Evolutionary conservation across 1,140 invertebrate genomes (phyloP).

Genomic region (Grapholita molesta): DNA sequence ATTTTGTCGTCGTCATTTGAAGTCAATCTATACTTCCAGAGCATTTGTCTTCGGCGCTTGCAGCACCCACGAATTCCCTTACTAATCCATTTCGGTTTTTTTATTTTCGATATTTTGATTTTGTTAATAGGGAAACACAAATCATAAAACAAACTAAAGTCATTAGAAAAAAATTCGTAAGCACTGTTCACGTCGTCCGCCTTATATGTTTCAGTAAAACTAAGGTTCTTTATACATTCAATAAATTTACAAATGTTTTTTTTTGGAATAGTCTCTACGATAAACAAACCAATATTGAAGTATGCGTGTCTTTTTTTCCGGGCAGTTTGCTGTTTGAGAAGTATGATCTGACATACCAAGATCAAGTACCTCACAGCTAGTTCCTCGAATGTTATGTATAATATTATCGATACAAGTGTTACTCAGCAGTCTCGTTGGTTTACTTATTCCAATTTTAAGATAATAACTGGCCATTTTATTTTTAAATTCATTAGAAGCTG

Average conservation of each 20-base stretch:
- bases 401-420: constrained; percentile 30
- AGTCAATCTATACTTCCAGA: background rate
- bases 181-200: background rate
- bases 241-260: background rate
- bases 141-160: background rate
- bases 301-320: background rate
- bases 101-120: background rate
- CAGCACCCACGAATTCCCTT: background rate
- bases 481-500: constrained; percentile 19
- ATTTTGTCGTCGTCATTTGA: background rate
- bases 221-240: background rate
- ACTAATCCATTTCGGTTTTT: background rate
- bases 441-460: constrained; percentile 23
- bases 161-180: background rate
- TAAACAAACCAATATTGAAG: background rate
- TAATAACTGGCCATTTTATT: constrained; percentile 21
- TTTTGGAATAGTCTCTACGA: background rate
- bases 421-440: constrained; percentile 24
- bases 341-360: constrained; percentile 28
- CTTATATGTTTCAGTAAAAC: background rate
- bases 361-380: constrained; percentile 23
- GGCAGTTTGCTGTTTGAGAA: background rate
- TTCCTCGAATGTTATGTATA: constrained; percentile 18
- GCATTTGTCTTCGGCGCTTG: background rate
- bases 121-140: constrained; percentile 3